These are phyloP conservation scores for Rhinopomastus cyanomelas DNA, from an alignment of 2,113 vertebrate genomes.

Conservation along the genomic window DNA sequence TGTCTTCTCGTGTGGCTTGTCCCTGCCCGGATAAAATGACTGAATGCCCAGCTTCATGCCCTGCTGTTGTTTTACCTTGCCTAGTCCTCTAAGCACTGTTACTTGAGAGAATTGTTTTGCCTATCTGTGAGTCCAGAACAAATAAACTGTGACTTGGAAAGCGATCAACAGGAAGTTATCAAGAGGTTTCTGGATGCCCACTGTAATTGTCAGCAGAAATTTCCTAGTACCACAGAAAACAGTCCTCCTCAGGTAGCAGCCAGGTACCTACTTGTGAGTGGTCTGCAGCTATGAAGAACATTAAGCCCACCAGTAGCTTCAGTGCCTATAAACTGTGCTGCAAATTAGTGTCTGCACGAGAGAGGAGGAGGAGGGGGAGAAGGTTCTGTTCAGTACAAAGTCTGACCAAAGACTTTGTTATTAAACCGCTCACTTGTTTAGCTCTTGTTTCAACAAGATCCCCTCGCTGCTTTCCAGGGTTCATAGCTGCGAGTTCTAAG, in stretches of 20 bases:
- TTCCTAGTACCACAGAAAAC: conserved; percentile 24
- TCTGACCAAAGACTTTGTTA: background rate
- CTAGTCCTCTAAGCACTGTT: conserved; percentile 67
- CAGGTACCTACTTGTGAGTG: background rate
- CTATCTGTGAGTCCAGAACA: conserved; percentile 73
- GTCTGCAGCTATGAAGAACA: background rate
- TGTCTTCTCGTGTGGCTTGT: conserved; percentile 66
- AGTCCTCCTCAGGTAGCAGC: conserved; percentile 34
- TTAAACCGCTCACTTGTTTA: background rate
- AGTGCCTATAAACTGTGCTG: background rate
- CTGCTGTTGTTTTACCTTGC: conserved; percentile 66
- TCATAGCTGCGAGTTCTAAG: background rate
- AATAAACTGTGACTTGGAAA: conserved; percentile 73
- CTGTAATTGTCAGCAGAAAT: conserved; percentile 60
- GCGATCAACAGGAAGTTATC: conserved; percentile 60
- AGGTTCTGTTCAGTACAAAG: background rate
- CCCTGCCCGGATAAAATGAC: conserved; percentile 63
- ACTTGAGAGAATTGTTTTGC: conserved; percentile 68
- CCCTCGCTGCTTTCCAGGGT: background rate
- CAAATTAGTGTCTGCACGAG: background rate
- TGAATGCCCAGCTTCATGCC: conserved; percentile 63
- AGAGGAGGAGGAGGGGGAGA: background rate
- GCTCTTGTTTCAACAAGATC: background rate
- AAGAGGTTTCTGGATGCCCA: conserved; percentile 51
- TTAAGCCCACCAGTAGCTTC: background rate